phyloP scores from a whole-genome alignment of 2,888 invertebrate species.

The Reticulitermes lucifugus region DNA sequence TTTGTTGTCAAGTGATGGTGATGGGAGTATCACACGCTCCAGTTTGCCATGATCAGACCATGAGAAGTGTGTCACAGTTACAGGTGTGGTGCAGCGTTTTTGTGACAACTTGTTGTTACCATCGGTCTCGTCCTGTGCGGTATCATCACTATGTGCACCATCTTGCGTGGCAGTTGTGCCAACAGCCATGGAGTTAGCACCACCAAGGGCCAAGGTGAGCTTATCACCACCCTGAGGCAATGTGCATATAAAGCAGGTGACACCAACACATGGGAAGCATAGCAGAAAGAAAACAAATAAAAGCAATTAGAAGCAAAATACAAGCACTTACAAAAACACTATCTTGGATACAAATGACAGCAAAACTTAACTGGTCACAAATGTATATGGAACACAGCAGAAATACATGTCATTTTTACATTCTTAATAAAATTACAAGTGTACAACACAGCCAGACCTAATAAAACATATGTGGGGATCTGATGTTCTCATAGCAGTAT shows the following conservation, averaged over 20 bases:
- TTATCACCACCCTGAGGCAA: constrained; percentile 75
- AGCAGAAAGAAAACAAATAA: constrained; percentile 2
- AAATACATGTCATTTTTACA: no score
- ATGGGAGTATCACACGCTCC: constrained; percentile 60
- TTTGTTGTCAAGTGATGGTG: constrained; percentile 19
- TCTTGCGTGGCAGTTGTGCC: constrained; percentile 52
- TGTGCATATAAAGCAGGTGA: constrained; percentile 49
- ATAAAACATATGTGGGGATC: no score
- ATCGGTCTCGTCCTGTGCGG: constrained; percentile 22
- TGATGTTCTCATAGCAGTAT: no score
- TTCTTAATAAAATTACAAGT: neutral
- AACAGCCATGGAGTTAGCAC: constrained; percentile 59
- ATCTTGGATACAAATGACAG: no score
- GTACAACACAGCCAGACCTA: no score
- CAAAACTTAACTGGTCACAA: no score
- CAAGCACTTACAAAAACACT: constrained; percentile 35
- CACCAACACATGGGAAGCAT: constrained; percentile 2
- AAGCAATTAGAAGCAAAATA: neutral
- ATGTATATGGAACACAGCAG: no score
- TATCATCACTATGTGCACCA: constrained; percentile 35
- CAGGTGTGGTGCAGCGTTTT: constrained; percentile 65
- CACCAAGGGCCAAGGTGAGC: constrained; percentile 74
- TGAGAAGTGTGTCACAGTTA: constrained; percentile 73
- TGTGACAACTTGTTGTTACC: constrained; percentile 2
- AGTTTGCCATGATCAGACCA: constrained; percentile 67